These are phyloP conservation scores for Platycercus adscitus DNA, from an alignment of 2,113 vertebrate genomes.

Conservation along the genomic window DNA sequence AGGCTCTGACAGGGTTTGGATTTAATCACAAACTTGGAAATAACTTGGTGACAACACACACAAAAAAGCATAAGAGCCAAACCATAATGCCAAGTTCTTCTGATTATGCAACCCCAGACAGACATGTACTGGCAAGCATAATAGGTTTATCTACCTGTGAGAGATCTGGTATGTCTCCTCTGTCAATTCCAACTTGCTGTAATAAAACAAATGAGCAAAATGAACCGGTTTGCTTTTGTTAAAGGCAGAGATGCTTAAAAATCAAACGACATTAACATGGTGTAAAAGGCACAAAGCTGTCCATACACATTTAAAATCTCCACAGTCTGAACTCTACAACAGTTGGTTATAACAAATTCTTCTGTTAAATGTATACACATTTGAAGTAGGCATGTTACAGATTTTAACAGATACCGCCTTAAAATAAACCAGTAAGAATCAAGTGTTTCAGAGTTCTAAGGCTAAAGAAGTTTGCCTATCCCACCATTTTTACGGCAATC, in stretches of 20 bases:
- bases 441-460: background rate
- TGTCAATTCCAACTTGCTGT: conserved; percentile 98
- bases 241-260: background rate
- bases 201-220: conserved; percentile 49
- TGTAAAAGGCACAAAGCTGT: background rate
- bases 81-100: background rate
- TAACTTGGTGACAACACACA: background rate
- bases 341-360: background rate
- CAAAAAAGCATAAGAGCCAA: background rate
- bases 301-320: background rate
- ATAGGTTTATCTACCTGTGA: conserved; percentile 84
- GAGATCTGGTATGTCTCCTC: conserved; percentile 95
- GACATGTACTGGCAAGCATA: background rate
- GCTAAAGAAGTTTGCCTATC: background rate
- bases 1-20: background rate
- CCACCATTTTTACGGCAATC: background rate
- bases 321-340: background rate
- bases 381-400: background rate
- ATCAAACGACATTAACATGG: background rate
- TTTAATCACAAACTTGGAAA: background rate
- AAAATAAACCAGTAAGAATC: background rate
- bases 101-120: background rate
- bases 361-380: background rate
- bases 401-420: background rate
- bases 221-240: background rate